Percentiles rank a stretch among this genome's conserved stretches.
Conservation (phyloP, 2,113 vertebrate genomes). For the Perca flavescens region DNA sequence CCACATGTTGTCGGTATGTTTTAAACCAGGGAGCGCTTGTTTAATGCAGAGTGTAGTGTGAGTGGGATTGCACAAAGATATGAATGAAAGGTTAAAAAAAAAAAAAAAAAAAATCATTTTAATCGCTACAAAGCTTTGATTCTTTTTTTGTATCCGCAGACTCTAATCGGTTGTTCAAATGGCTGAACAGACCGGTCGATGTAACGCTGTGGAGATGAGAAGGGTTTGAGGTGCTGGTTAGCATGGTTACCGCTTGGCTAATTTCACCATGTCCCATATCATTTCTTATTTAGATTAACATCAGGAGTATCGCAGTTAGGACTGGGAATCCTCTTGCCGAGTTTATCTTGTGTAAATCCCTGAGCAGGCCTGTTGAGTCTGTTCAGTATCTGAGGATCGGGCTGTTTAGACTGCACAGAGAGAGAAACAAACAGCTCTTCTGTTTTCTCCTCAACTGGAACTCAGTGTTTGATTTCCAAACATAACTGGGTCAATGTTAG, state of each 20-base stretch:
- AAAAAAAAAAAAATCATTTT: neutral
- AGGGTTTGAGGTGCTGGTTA: constrained; percentile 35
- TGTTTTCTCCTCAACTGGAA: neutral
- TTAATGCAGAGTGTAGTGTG: neutral
- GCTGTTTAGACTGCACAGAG: constrained; percentile 36
- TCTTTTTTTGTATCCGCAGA: neutral
- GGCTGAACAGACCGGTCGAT: neutral
- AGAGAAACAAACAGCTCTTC: neutral
- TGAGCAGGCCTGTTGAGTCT: constrained; percentile 50
- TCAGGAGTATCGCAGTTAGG: neutral
- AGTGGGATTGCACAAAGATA: neutral
- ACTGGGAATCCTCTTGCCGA: neutral
- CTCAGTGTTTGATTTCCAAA: neutral
- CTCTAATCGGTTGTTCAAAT: neutral
- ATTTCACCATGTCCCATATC: constrained; percentile 30
- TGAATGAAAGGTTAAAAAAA: constrained; percentile 3
- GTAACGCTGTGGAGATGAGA: constrained; percentile 2
- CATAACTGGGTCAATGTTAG: neutral
- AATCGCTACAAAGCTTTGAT: neutral
- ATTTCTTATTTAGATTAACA: constrained; percentile 48
- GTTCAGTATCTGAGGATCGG: constrained; percentile 15
- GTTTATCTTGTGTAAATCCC: constrained; percentile 7
- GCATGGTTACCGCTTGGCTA: constrained; percentile 42
- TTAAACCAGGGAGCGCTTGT: constrained; percentile 1
- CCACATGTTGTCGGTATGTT: neutral